phyloP scores from a whole-genome alignment of 2,113 vertebrate species.

The Egretta garzetta region DNA sequence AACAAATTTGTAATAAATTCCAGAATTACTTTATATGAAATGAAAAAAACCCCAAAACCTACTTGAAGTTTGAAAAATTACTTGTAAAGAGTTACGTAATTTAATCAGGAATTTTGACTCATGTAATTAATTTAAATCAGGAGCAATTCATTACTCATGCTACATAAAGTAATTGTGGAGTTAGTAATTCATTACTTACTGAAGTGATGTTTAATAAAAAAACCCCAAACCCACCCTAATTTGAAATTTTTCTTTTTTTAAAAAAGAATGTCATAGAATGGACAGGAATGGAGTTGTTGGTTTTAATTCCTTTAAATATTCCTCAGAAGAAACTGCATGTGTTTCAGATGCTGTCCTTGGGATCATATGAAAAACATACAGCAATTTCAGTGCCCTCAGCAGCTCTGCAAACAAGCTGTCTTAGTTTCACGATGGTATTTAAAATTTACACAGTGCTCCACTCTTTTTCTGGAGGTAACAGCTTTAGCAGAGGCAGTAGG shows the following conservation, averaged over 20 bases:
- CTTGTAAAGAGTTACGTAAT: not conserved
- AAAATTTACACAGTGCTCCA: not conserved
- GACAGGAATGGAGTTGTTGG: not conserved
- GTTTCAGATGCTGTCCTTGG: not conserved
- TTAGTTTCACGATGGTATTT: not conserved
- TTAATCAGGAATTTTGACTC: slow-evolving; percentile 43
- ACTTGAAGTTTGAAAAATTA: slow-evolving; percentile 37
- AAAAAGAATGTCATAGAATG: not conserved
- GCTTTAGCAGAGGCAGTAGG: not conserved
- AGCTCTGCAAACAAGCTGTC: not conserved
- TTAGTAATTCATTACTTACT: slow-evolving; percentile 48
- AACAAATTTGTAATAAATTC: not conserved
- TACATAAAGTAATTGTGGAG: slow-evolving; percentile 40
- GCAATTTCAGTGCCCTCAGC: not conserved
- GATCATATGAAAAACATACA: not conserved
- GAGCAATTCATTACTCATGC: slow-evolving; percentile 20
- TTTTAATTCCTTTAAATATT: not conserved
- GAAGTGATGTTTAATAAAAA: not conserved
- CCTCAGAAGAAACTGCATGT: not conserved
- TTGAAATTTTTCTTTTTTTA: not conserved
- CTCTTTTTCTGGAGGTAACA: not conserved
- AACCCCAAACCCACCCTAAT: not conserved
- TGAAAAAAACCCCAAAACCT: not conserved
- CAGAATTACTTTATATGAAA: not conserved
- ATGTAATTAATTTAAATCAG: slow-evolving; percentile 43